Conservation (phyloP, 2,797 vertebrate species). For the Yasuhikotakia modesta region DNA sequence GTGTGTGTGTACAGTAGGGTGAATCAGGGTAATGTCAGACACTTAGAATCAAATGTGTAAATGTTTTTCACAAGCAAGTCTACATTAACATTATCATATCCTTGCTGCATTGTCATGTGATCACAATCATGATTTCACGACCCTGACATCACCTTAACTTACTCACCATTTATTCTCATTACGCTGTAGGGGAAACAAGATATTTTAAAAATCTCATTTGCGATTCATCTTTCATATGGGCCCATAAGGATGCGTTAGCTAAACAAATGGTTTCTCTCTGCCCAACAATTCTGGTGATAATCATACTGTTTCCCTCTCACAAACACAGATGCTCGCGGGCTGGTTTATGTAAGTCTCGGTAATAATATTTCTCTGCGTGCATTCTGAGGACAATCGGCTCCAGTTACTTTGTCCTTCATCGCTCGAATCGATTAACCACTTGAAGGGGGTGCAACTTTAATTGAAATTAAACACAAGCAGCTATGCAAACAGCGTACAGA, state of each 20-base stretch:
- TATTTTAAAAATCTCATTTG: background rate
- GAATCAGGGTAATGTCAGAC: background rate
- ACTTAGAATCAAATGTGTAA: background rate
- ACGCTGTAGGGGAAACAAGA: background rate
- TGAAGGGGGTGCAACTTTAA: constrained; percentile 59
- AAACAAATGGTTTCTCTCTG: constrained; percentile 20
- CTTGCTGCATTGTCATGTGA: background rate
- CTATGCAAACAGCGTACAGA: constrained; percentile 74
- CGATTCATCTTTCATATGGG: background rate
- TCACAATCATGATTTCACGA: background rate
- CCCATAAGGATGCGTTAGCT: constrained; percentile 37
- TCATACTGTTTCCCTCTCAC: constrained; percentile 49
- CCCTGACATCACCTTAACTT: no score
- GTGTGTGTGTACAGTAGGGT: constrained; percentile 34
- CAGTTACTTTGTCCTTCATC: constrained; percentile 66
- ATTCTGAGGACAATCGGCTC: constrained; percentile 40
- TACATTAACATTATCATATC: background rate
- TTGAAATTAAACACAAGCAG: constrained; percentile 72
- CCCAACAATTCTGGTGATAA: constrained; percentile 67
- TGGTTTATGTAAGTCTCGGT: constrained; percentile 22
- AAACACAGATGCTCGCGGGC: constrained; percentile 31
- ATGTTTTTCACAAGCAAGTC: background rate
- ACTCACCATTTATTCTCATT: background rate
- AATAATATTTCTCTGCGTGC: constrained; percentile 73
- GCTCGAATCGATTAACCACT: constrained; percentile 48